These are phyloP conservation scores for Neoscelio sp. DNA, from an alignment of 2,888 invertebrate species.

Conservation along the genomic window DNA sequence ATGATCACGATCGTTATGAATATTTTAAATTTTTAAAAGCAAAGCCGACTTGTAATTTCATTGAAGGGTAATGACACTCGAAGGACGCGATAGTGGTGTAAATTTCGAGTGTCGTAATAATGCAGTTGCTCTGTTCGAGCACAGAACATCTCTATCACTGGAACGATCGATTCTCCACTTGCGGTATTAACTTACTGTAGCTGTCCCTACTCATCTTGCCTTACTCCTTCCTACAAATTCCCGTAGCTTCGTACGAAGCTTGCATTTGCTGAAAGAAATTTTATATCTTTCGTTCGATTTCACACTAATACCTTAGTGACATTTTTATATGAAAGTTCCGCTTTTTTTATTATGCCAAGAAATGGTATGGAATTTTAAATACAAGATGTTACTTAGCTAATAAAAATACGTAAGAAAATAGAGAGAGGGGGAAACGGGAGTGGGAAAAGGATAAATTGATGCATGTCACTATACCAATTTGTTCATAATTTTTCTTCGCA, in stretches of 20 bases:
- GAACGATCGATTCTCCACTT: constrained; percentile 62
- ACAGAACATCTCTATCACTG: constrained; percentile 53
- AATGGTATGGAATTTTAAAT: constrained; percentile 48
- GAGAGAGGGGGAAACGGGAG: background rate
- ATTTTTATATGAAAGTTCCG: constrained; percentile 50
- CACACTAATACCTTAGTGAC: constrained; percentile 53
- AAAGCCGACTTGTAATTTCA: constrained; percentile 39
- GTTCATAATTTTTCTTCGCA: background rate
- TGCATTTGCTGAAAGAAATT: constrained; percentile 45
- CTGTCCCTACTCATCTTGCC: constrained; percentile 62
- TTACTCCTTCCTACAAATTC: constrained; percentile 53
- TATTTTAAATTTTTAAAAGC: constrained; percentile 39
- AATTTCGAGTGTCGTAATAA: constrained; percentile 47
- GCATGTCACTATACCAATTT: too few species aligned
- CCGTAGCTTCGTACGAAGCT: constrained; percentile 36
- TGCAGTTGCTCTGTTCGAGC: constrained; percentile 53
- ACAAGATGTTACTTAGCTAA: constrained; percentile 25
- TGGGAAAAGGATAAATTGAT: too few species aligned
- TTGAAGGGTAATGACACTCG: constrained; percentile 37
- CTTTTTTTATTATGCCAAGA: constrained; percentile 39
- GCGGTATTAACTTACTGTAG: constrained; percentile 62
- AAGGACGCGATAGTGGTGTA: constrained; percentile 45
- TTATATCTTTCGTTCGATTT: constrained; percentile 55
- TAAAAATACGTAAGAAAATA: too few species aligned
- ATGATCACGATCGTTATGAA: constrained; percentile 10